Percentiles rank a stretch among this genome's conserved stretches.
These are phyloP conservation scores for Diarsia dahlii DNA, from an alignment of 2,888 invertebrate species.

Conservation along the genomic window DNA sequence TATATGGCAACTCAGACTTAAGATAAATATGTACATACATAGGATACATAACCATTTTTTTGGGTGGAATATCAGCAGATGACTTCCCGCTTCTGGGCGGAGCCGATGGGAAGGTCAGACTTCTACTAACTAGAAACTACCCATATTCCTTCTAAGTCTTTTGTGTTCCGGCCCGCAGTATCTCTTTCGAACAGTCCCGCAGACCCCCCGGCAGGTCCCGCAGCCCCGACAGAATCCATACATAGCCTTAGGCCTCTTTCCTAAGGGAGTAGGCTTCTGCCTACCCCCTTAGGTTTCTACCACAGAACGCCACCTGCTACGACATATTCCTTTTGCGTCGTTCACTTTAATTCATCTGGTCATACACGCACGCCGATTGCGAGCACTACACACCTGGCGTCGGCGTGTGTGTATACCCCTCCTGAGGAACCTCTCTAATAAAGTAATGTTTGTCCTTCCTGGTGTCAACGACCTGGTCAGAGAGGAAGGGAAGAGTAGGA, in stretches of 20 bases:
- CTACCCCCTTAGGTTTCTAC: too few species aligned
- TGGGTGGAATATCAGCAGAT: too few species aligned
- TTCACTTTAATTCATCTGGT: background rate
- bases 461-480: background rate
- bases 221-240: background rate
- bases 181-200: too few species aligned
- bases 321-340: background rate
- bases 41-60: background rate
- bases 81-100: too few species aligned
- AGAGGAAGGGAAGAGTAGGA: too few species aligned
- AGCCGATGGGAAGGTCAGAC: too few species aligned
- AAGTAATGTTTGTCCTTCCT: background rate
- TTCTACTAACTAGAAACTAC: too few species aligned
- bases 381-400: background rate
- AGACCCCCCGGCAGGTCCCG: too few species aligned
- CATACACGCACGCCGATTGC: background rate
- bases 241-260: too few species aligned
- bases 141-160: too few species aligned
- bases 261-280: background rate
- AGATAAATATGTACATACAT: background rate
- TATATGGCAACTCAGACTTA: constrained; percentile 56
- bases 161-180: too few species aligned
- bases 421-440: background rate
- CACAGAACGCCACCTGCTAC: background rate
- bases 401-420: background rate